phyloP scores from a whole-genome alignment of 2,888 invertebrate species.

The Encarsia formosa region DNA sequence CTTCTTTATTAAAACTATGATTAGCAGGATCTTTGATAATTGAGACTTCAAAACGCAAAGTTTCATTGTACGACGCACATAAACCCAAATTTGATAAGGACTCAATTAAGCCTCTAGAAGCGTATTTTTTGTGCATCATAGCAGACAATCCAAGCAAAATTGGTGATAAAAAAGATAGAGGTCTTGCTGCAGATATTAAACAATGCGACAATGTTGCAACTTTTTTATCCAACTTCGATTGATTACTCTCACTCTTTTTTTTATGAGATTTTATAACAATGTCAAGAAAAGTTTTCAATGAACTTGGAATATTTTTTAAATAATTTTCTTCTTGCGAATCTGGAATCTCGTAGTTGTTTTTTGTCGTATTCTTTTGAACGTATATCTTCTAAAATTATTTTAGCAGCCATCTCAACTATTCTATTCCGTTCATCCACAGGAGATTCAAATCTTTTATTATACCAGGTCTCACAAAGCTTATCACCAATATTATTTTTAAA shows the following conservation, averaged over 20 bases:
- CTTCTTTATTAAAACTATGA: not conserved
- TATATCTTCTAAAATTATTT: constrained; percentile 4
- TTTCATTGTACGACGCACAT: not conserved
- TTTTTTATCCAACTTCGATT: not conserved
- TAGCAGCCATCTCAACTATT: not conserved
- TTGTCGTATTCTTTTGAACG: not conserved
- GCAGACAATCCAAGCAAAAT: not conserved
- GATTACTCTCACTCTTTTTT: not conserved
- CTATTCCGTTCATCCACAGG: not conserved
- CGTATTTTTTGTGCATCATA: constrained; percentile 1
- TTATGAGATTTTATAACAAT: not conserved
- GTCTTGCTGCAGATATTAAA: constrained; percentile 4
- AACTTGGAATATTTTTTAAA: not conserved
- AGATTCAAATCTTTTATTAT: not conserved
- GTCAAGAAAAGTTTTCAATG: not conserved
- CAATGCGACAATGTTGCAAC: constrained; percentile 4
- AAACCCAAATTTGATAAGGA: not conserved
- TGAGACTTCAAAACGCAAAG: not conserved
- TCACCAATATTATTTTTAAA: not conserved
- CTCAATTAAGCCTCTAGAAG: not conserved
- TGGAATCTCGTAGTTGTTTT: not conserved
- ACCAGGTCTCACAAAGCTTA: not conserved
- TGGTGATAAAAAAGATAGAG: not conserved
- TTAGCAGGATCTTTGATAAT: not conserved
- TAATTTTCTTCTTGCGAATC: not conserved